These are phyloP conservation scores for Andrena minutula DNA, from an alignment of 2,888 invertebrate genomes.

Conservation along the genomic window DNA sequence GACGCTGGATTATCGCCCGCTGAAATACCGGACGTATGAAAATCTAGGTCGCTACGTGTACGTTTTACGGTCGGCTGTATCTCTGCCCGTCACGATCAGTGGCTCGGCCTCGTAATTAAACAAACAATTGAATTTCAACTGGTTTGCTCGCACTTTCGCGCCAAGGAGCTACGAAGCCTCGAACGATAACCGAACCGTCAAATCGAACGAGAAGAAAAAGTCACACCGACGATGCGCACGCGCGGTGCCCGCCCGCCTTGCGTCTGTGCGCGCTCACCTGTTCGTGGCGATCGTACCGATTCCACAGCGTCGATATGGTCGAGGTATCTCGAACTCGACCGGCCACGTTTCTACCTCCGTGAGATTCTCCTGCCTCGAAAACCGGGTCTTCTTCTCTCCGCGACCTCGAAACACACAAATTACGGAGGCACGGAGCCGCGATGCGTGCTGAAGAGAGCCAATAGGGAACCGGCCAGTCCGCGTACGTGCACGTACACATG, in stretches of 20 bases:
- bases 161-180: slow-evolving; percentile 3
- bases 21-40: not conserved
- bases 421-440: slow-evolving; percentile 68
- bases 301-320: slow-evolving; percentile 57
- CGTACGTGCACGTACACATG: slow-evolving; percentile 4
- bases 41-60: slow-evolving; percentile 34
- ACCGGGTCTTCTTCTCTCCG: slow-evolving; percentile 75
- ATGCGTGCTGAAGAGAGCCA: slow-evolving; percentile 56
- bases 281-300: slow-evolving; percentile 15
- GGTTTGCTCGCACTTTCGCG: slow-evolving; percentile 38
- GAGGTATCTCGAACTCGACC: slow-evolving; percentile 66
- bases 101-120: slow-evolving; percentile 11
- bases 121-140: slow-evolving; percentile 21
- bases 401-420: slow-evolving; percentile 82
- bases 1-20: slow-evolving; percentile 1
- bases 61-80: slow-evolving; percentile 19
- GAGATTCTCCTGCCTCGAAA: slow-evolving; percentile 72
- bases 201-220: not conserved
- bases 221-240: too few relatives aligned
- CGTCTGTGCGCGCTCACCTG: slow-evolving; percentile 14
- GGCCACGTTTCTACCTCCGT: slow-evolving; percentile 62
- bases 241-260: not conserved
- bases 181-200: slow-evolving; percentile 16
- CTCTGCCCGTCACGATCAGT: slow-evolving; percentile 17
- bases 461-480: slow-evolving; percentile 49